Percentiles rank a stretch among this genome's conserved stretches.
phyloP scores from a whole-genome alignment of 2,797 vertebrate genomes.

The Hyperoplus immaculatus region DNA sequence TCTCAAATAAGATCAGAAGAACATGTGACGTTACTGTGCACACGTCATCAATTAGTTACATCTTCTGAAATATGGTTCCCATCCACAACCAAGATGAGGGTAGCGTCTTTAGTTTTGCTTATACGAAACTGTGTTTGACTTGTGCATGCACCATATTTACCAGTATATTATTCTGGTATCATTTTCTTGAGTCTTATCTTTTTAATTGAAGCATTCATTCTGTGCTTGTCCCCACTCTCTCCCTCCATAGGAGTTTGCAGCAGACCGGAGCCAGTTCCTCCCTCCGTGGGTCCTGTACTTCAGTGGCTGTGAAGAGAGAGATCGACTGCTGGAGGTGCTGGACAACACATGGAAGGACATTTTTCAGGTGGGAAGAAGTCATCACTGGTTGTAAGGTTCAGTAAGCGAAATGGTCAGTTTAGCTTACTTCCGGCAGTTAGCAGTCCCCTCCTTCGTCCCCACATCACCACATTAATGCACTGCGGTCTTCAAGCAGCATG shows the following conservation, averaged over 20 bases:
- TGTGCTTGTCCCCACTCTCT: neutral
- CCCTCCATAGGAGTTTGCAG: constrained; percentile 90
- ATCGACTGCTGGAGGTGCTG: constrained; percentile 89
- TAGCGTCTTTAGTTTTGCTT: neutral
- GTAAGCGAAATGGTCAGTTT: no score
- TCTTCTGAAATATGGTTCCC: neutral
- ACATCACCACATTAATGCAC: no score
- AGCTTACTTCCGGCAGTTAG: no score
- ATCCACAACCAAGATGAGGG: neutral
- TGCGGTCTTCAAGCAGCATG: no score
- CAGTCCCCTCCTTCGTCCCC: no score
- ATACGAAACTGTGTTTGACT: neutral
- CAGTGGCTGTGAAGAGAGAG: constrained; percentile 92
- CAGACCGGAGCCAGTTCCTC: constrained; percentile 88
- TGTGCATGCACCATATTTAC: neutral
- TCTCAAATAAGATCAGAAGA: neutral
- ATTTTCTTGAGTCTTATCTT: neutral
- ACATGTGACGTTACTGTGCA: neutral
- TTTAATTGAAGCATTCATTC: neutral
- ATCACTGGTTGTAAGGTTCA: neutral
- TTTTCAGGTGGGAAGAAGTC: constrained; percentile 88
- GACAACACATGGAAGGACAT: constrained; percentile 86
- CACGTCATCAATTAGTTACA: neutral
- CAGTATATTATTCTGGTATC: neutral
- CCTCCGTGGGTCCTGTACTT: constrained; percentile 96